A percentile compares a stretch with the other conserved stretches of the same genome.
Evolutionary conservation across 2,888 invertebrate genomes (phyloP).

Genomic region (Prosapia bicincta): DNA sequence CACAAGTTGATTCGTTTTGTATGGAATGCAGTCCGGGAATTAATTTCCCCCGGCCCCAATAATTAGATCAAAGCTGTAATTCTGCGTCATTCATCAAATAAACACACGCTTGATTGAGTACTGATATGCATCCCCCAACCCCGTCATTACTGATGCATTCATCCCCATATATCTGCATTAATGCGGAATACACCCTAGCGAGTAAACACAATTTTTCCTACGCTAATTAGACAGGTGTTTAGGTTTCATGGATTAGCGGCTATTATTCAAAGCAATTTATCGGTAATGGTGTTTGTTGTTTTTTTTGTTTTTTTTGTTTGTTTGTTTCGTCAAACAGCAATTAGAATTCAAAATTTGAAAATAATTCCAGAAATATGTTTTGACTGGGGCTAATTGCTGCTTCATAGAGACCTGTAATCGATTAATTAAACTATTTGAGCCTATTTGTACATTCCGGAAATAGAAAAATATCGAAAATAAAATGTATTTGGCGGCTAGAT

Average conservation of each 20-base stretch:
- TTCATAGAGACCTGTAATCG: too few species aligned
- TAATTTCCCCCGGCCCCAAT: background rate
- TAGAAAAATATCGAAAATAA: too few species aligned
- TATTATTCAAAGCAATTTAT: background rate
- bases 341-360: too few species aligned
- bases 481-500: too few species aligned
- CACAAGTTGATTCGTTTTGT: background rate
- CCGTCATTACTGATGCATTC: background rate
- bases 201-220: background rate
- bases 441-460: too few species aligned
- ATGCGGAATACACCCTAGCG: background rate
- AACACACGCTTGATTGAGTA: background rate
- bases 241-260: background rate
- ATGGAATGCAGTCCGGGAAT: background rate
- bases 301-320: too few species aligned
- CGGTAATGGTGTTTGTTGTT: background rate
- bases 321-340: too few species aligned
- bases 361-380: too few species aligned
- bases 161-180: constrained; percentile 2
- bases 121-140: background rate
- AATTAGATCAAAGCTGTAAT: constrained; percentile 2
- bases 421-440: too few species aligned
- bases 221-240: background rate
- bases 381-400: too few species aligned
- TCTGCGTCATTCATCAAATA: background rate